Conservation (phyloP, 2,113 vertebrate species). For the Ctenodactylus gundi region DNA sequence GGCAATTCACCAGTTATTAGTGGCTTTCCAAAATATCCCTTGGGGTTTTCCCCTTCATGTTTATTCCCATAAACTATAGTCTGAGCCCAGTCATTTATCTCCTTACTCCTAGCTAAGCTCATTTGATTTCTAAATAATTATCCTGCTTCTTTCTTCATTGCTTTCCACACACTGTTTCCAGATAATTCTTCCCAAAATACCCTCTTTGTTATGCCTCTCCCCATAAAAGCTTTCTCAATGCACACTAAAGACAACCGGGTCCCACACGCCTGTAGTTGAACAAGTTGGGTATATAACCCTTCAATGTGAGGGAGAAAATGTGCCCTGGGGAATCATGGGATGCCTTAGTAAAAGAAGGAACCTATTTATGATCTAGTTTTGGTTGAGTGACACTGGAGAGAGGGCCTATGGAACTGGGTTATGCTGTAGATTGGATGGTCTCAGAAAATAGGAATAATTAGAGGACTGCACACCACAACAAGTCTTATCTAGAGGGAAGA, state of each 20-base stretch:
- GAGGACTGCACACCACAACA: background rate
- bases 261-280: background rate
- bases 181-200: background rate
- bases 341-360: background rate
- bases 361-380: background rate
- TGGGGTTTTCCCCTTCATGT: background rate
- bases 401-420: background rate
- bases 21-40: background rate
- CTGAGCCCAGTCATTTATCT: background rate
- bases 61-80: background rate
- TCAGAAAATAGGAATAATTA: background rate
- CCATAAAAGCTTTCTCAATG: background rate
- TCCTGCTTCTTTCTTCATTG: background rate
- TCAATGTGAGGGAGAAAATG: background rate
- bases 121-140: background rate
- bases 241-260: background rate
- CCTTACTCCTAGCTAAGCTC: background rate
- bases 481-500: background rate
- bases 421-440: background rate
- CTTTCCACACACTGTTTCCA: background rate
- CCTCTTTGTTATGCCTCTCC: background rate
- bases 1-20: background rate
- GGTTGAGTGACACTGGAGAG: background rate
- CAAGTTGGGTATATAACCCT: background rate
- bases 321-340: background rate